Percentiles rank a stretch among this genome's conserved stretches.
Evolutionary conservation across 2,888 invertebrate species (phyloP).

Genomic region (Anthrax anthrax): DNA sequence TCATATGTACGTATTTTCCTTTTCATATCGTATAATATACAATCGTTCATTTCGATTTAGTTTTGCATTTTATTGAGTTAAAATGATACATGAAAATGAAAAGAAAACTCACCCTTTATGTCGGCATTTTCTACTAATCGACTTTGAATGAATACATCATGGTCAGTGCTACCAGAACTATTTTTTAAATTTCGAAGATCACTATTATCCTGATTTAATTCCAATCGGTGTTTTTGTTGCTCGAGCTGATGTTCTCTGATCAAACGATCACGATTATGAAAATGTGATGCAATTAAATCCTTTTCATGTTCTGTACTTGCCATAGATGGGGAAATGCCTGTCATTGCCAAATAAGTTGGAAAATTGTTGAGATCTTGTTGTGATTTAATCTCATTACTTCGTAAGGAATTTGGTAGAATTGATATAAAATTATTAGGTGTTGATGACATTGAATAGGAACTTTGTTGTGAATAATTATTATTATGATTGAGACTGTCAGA

Average conservation of each 20-base stretch:
- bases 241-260: constrained; percentile 34
- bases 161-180: not conserved
- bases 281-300: constrained; percentile 29
- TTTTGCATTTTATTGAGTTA: too few species aligned
- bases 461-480: constrained; percentile 1
- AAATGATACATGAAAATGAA: not conserved
- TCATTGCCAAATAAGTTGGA: constrained; percentile 3
- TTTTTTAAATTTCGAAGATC: not conserved
- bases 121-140: not conserved
- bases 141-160: not conserved
- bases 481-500: not conserved
- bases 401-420: not conserved
- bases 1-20: too few species aligned
- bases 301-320: constrained; percentile 19
- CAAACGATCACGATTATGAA: constrained; percentile 34
- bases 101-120: constrained; percentile 6
- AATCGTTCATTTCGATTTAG: too few species aligned
- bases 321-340: constrained; percentile 7
- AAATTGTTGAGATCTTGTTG: constrained; percentile 5
- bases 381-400: constrained; percentile 1
- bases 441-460: not conserved
- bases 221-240: constrained; percentile 20
- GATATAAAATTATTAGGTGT: not conserved
- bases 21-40: too few species aligned
- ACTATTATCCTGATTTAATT: constrained; percentile 9